Conservation (phyloP, 2,888 invertebrate genomes). For the Amiota mariae region DNA sequence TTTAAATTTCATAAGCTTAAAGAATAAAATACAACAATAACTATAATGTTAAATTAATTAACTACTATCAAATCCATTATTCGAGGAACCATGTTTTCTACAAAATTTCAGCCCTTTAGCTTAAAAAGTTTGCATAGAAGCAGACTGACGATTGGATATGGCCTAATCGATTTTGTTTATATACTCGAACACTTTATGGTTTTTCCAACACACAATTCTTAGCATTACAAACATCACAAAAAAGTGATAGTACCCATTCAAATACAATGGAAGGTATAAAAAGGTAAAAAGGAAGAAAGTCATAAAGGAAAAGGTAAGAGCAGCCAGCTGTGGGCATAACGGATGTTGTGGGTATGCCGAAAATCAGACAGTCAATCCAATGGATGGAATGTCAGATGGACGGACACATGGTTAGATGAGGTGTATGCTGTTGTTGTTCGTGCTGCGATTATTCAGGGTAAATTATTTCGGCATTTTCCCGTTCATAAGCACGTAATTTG, state of each 20-base stretch:
- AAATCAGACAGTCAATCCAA: too few relatives aligned
- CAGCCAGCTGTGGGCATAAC: conserved; percentile 18
- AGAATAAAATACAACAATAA: too few relatives aligned
- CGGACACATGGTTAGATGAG: not conserved
- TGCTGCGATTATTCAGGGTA: conserved; percentile 65
- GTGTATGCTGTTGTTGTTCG: not conserved
- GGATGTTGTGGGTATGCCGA: not conserved
- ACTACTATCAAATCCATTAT: too few relatives aligned
- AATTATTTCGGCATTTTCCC: conserved; percentile 69
- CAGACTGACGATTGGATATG: too few relatives aligned
- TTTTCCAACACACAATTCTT: not conserved
- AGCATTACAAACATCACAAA: too few relatives aligned
- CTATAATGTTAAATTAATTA: too few relatives aligned
- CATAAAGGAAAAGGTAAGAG: not conserved
- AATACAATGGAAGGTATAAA: not conserved
- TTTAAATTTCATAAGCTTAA: too few relatives aligned
- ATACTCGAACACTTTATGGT: not conserved
- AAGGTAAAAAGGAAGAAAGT: too few relatives aligned
- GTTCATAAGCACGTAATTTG: conserved; percentile 69
- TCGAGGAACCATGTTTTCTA: too few relatives aligned
- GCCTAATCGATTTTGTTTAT: too few relatives aligned
- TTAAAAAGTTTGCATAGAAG: too few relatives aligned
- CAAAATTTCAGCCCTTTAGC: too few relatives aligned
- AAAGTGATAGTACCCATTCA: not conserved
- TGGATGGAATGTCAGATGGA: conserved; percentile 3